Base-by-base conservation (phyloP, 1,140 invertebrate species). In the Hycleus phaleratus region DNA sequence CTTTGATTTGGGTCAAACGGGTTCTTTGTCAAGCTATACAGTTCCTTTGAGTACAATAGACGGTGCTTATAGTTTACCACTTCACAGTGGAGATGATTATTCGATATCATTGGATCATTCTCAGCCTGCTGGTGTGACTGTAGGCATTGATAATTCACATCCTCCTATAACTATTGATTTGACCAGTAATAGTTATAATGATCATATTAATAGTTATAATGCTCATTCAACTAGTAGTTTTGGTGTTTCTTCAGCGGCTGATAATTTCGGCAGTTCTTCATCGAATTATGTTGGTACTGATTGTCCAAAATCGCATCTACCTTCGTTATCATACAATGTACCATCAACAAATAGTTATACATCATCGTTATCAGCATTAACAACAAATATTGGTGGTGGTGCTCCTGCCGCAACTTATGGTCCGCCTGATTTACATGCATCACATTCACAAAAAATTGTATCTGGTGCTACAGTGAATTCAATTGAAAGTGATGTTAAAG, bases 21-120 rank as follows among this genome's bases (percentile, higher is more conserved):
- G 67, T 40, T 73, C 76, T 4, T 72, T 78, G 25, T 76, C 78
- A 39, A 79, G 77, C n/a, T 81, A 81, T 55, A 73, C 73, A 11
- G 76, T 68, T 9, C 77, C 79, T 1, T 63, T 79, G 8, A 58
- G 75, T 5, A 75, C 74, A 26, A 70, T 79, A 9, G 73, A 73
- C 51, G 78, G 77, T 43, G 74, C 77, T 40, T 76, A 77, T 11
- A 74, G 73, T 7, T 71, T 77, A 42, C 76, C 74, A 1, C 75
- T 74, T 11, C 70, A 66, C 24, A 71, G 64, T 1, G 60, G 6
- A 39, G 26, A 18, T 26, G 51, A 25, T 46, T 53, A 53, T 53
- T 53, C 51, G 10, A 26, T 53, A 38, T 40, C 42, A 7, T 44
- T 53, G 5, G 51, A 53, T 7, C 44, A 53, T 10, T 32, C 40